Evolutionary conservation across 2,113 vertebrate genomes (phyloP).

Genomic region (Choloepus hoffmanni): DNA sequence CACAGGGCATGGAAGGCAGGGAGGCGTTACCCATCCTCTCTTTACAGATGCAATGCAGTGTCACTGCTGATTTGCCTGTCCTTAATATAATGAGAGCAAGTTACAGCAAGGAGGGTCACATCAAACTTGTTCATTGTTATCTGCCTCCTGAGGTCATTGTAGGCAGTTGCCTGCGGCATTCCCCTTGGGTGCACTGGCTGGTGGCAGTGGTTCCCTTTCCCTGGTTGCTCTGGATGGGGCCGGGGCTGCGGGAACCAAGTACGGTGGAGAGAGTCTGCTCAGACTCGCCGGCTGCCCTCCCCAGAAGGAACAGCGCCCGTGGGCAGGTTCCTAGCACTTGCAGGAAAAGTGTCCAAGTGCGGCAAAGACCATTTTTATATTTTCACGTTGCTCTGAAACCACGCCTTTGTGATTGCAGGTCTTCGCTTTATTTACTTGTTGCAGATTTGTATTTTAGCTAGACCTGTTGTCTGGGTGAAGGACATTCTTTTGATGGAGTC

Average conservation of each 20-base stretch:
- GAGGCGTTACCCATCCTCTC: neutral
- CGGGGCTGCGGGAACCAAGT: neutral
- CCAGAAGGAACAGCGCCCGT: neutral
- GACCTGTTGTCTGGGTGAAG: neutral
- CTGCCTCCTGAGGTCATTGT: neutral
- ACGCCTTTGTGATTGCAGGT: neutral
- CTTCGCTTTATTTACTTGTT: neutral
- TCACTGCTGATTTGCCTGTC: neutral
- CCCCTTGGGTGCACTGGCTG: neutral
- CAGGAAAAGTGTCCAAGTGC: neutral
- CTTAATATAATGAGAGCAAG: neutral
- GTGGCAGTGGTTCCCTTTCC: neutral
- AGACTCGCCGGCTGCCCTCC: neutral
- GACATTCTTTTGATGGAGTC: neutral
- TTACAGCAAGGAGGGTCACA: neutral
- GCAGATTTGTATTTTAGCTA: neutral
- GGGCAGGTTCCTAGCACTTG: neutral
- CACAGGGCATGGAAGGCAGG: too few species aligned
- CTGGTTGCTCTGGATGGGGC: neutral
- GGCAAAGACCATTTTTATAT: neutral
- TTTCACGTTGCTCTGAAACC: neutral
- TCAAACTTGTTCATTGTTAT: neutral
- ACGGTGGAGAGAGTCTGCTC: neutral
- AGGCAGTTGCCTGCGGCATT: neutral
- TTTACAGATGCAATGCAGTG: neutral